Percentiles rank a stretch among this genome's conserved stretches.
Conservation (phyloP, 1,140 invertebrate species). For the Zaprionus taronus region DNA sequence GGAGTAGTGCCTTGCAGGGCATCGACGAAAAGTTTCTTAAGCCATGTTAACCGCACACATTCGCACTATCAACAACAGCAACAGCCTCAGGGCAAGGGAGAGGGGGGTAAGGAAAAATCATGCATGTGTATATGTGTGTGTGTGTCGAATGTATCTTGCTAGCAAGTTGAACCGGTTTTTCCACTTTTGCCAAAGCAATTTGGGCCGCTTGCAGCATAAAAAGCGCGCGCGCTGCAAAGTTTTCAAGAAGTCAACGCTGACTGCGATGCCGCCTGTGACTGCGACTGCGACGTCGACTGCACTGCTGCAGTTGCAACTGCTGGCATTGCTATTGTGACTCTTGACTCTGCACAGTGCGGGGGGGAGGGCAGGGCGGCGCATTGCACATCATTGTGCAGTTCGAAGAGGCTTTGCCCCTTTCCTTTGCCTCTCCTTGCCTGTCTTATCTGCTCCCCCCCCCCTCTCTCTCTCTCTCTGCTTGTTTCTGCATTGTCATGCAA, state of each 20-base stretch:
- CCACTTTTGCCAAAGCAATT: constrained; percentile 82
- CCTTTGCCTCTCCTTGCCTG: neutral
- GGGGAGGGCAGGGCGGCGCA: neutral
- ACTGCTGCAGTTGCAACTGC: neutral
- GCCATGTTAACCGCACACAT: constrained; percentile 81
- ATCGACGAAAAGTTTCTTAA: constrained; percentile 75
- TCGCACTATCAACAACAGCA: constrained; percentile 53
- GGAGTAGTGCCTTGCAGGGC: neutral
- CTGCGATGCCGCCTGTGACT: constrained; percentile 28
- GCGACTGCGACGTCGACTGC: constrained; percentile 21
- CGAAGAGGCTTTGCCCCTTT: constrained; percentile 9
- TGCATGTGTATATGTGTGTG: constrained; percentile 32
- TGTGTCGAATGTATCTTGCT: constrained; percentile 50
- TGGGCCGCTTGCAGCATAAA: constrained; percentile 57
- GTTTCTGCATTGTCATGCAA: constrained; percentile 75
- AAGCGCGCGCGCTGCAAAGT: constrained; percentile 49
- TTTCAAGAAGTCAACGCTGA: constrained; percentile 29
- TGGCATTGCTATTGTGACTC: neutral
- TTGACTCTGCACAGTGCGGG: constrained; percentile 1
- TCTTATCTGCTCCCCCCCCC: neutral
- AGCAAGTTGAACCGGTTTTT: constrained; percentile 75
- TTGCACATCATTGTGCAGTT: constrained; percentile 33
- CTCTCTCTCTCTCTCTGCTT: neutral
- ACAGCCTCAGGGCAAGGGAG: neutral
- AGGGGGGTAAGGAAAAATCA: constrained; percentile 21